Evolutionary conservation across 2,888 invertebrate genomes (phyloP), one percentile per base, ranked within the genome.

Genomic region (Xiphydria camelus): DNA sequence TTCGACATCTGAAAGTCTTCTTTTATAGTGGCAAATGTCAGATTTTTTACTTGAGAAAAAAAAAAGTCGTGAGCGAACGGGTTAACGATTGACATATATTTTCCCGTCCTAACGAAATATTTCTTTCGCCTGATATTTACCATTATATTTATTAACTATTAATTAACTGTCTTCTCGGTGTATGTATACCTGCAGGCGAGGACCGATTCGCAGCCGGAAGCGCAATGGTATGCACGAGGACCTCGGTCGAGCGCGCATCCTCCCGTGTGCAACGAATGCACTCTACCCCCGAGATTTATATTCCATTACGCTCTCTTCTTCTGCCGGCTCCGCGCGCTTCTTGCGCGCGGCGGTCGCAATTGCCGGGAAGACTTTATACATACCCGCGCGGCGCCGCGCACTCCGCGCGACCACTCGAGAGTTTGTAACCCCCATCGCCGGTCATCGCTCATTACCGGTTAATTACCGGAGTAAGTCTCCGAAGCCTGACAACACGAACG

Each of bases 371-470:
- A 52, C 47, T 53, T 58, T 53, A 58, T 53, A 26, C 6, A 26
- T 51, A 55, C 51, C 49, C 46, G 46, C 47, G 47, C 32, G 32
- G 12, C 7, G 7, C 7, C n/a, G 7, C 44, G n/a, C 17, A n/a
- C 15, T 15, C 33, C 33, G 6, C 9, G 17, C 12, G 33, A 18
- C 10, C 5, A 17, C 10, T 33, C 17, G 5, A 14, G 14, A 14
- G 17, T 12, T n/a, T 51, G 48, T 53, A 60, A 58, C 52, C 58
- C 31, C 41, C 53, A 53, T 51, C 52, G 53, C 47, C 48, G 54
- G 57, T 64, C 62, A 59, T 65, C 62, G 57, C 64, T 68, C 64
- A 68, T 68, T 66, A 68, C 64, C 59, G 57, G 61, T 63, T 68
- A 68, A 68, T 68, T 66, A 66, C 59, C 61, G 41, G 54, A 54